A percentile compares a stretch with the other conserved stretches of the same genome.
phyloP scores from a whole-genome alignment of 1,140 invertebrate genomes.

The Helicoverpa armigera region DNA sequence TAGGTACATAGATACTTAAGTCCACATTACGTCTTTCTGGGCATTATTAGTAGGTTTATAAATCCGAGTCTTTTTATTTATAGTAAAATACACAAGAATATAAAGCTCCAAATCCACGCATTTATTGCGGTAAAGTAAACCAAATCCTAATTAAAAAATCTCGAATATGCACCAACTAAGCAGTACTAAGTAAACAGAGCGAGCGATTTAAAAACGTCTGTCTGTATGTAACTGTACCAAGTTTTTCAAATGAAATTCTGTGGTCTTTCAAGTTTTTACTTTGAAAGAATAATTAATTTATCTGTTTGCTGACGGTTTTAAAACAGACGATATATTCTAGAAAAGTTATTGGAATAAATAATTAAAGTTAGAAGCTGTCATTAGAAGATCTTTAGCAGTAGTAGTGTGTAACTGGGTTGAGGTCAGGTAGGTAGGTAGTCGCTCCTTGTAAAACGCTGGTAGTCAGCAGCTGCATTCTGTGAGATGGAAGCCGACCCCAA shows the following conservation, averaged over 20 bases:
- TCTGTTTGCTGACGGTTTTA: conserved; percentile 31
- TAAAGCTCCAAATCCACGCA: background rate
- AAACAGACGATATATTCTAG: background rate
- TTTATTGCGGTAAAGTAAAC: background rate
- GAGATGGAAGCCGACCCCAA: no score
- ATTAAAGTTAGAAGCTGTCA: background rate
- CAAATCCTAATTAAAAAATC: conserved; percentile 8
- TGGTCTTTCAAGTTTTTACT: background rate
- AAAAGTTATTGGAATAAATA: background rate
- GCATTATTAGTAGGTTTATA: no score
- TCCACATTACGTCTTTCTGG: no score
- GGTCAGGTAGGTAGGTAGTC: no score
- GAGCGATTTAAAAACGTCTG: conserved; percentile 41
- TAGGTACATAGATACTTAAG: no score
- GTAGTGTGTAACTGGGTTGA: no score
- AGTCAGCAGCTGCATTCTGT: no score
- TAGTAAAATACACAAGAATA: no score
- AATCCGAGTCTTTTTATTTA: no score
- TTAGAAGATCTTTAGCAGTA: no score
- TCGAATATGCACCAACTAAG: background rate
- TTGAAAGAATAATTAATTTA: conserved; percentile 33
- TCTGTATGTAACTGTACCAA: conserved; percentile 27
- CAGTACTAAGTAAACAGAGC: conserved; percentile 5
- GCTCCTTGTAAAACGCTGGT: no score
- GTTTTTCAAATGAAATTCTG: conserved; percentile 31